Evolutionary conservation across 2,797 vertebrate genomes (phyloP), one percentile per base, ranked within the genome.

Genomic region (Poecilia wingei): DNA sequence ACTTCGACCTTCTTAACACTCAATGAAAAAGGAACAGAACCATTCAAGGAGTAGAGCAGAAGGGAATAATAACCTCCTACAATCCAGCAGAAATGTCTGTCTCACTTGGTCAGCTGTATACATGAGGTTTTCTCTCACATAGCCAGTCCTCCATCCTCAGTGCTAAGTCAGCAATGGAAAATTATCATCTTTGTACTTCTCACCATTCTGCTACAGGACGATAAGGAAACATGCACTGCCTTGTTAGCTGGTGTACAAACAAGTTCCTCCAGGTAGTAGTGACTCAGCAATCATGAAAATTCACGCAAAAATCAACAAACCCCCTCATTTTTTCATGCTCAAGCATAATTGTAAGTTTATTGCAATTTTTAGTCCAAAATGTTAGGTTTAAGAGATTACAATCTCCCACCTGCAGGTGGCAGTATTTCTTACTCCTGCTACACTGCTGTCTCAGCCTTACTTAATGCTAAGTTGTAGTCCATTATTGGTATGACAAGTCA

Each of bases 1-100:
- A 79, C 78, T 81, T 55, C 82, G 87, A 89, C 83, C 82, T 51
- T 81, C 77, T 85, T 88, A 80, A 82, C 71, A 85, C 76, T 81
- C 75, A 72, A 79, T 82, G 72, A 78, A 84, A 82, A 82, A 39
- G 28, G 57, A 61, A 20, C 36, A 8, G 9, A 41, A 3, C 18
- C 74, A 64, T 84, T 39, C 46, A 66, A 28, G 39, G 36, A 14
- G 16, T 45, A 14, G 66, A 68, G 41, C 22, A 78, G n/a, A 77
- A 45, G 39, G 41, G 7, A 82, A 79, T 69, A 51, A 77, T 59
- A 59, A 57, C 39, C 47, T 78, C 14, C 28, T 28, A 6, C 25
- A 64, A 61, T 55, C 69, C 28, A 16, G 6, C 53, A 33, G 0
- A 61, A 13, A 72, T 49, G 82, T 75, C 20, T 51, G 8, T 12